phyloP scores from a whole-genome alignment of 2,797 vertebrate genomes.

The Anomalospiza imberbis region DNA sequence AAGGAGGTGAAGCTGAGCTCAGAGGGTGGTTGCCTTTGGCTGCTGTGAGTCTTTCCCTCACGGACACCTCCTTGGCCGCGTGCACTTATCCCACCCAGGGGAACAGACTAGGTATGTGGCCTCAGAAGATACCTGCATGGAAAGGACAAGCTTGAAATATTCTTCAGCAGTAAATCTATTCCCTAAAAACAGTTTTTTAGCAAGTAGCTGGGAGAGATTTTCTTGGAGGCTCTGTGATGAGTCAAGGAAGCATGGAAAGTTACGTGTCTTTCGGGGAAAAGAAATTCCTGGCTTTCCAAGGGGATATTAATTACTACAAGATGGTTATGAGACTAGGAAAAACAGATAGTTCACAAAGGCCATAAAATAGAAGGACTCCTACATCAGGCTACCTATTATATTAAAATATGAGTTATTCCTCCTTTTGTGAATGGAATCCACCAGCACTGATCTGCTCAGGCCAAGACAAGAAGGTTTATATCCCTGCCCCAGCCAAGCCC shows the following conservation, averaged over 20 bases:
- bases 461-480: background rate
- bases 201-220: constrained; percentile 22
- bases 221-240: background rate
- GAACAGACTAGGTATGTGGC: background rate
- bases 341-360: background rate
- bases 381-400: background rate
- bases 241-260: constrained; percentile 1
- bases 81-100: background rate
- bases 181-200: background rate
- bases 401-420: background rate
- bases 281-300: constrained; percentile 17
- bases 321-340: constrained; percentile 15
- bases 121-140: background rate
- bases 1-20: background rate
- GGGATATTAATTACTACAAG: constrained; percentile 37
- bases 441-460: background rate
- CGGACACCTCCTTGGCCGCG: accelerated
- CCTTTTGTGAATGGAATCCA: background rate
- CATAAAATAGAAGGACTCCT: background rate
- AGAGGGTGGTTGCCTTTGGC: background rate
- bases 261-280: background rate
- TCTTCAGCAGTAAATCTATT: background rate
- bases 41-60: background rate
- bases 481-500: background rate
- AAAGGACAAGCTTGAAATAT: background rate